phyloP scores from a whole-genome alignment of 2,797 vertebrate species.

The Philypnodon macrostomus region DNA sequence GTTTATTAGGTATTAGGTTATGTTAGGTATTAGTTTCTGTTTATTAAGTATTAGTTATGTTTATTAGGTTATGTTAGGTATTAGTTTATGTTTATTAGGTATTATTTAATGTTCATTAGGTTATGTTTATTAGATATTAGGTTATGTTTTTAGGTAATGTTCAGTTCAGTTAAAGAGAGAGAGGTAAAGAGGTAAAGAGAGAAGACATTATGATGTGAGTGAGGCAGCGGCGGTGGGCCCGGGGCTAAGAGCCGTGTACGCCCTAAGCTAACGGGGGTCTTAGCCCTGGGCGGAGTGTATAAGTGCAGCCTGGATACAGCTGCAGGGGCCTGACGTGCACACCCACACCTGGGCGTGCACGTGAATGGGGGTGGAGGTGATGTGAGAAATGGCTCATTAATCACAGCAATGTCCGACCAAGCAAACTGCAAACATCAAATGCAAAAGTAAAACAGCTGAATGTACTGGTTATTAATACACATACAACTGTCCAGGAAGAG shows the following conservation, averaged over 20 bases:
- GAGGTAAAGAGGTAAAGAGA: background rate
- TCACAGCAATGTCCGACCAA: background rate
- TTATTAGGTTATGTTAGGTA: too few relatives aligned
- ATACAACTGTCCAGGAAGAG: background rate
- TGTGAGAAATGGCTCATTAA: background rate
- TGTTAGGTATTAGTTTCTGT: too few relatives aligned
- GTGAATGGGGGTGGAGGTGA: background rate
- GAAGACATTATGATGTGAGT: slow-evolving; percentile 3
- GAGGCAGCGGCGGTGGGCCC: background rate
- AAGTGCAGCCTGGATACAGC: background rate
- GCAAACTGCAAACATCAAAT: background rate
- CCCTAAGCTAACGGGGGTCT: background rate
- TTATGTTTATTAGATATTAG: too few relatives aligned
- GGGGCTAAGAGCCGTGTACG: slow-evolving; percentile 3
- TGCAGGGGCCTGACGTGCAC: background rate
- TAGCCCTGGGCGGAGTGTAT: background rate
- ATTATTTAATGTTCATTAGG: too few relatives aligned
- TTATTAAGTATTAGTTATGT: too few relatives aligned
- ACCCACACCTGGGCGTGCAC: background rate
- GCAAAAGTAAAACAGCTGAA: background rate
- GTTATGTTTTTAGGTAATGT: too few relatives aligned
- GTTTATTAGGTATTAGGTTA: too few relatives aligned
- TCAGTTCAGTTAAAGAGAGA: too few relatives aligned
- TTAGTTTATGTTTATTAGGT: too few relatives aligned
- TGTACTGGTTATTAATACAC: background rate